Evolutionary conservation across 1,140 invertebrate species (phyloP).

Genomic region (Vanessa tameamea): DNA sequence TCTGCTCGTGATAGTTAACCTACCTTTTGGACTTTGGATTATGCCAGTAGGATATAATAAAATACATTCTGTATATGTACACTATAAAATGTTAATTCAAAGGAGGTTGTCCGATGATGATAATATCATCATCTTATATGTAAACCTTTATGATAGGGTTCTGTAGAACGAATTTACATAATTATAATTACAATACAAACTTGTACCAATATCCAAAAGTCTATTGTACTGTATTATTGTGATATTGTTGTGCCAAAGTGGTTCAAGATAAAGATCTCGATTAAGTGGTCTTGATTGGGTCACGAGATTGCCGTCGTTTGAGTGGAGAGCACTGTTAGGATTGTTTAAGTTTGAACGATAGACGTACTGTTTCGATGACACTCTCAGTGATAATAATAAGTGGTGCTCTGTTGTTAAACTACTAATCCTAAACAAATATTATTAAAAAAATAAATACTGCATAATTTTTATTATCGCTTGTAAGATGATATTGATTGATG

Average conservation of each 20-base stretch:
- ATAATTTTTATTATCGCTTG: too few species aligned
- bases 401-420: background rate
- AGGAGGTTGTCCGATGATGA: too few species aligned
- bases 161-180: background rate
- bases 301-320: constrained; percentile 28
- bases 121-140: too few species aligned
- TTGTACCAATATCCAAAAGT: constrained; percentile 10
- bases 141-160: too few species aligned
- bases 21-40: too few species aligned
- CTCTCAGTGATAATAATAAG: background rate
- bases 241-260: constrained; percentile 27
- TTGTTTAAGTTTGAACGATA: constrained; percentile 28
- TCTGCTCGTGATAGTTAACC: too few species aligned
- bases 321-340: constrained; percentile 20
- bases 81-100: too few species aligned
- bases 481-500: too few species aligned
- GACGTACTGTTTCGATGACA: background rate
- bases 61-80: too few species aligned
- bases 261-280: constrained; percentile 30
- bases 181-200: background rate
- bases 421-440: too few species aligned
- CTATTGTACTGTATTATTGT: constrained; percentile 13
- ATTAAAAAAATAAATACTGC: too few species aligned
- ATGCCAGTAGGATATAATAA: too few species aligned
- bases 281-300: constrained; percentile 28